Conservation (phyloP, 2,797 vertebrate genomes). For the Picus viridis region DNA sequence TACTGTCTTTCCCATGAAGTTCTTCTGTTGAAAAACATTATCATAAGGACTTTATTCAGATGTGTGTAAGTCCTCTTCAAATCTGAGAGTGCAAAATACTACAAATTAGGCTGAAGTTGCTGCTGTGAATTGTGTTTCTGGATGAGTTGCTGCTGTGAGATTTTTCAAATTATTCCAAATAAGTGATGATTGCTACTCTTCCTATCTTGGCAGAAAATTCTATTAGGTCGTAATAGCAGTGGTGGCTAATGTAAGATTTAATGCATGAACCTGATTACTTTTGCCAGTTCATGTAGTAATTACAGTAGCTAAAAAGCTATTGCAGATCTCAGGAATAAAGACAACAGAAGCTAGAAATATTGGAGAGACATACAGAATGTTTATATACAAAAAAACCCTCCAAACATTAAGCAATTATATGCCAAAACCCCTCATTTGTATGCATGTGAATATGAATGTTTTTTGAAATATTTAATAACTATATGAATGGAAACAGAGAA, state of each 20-base stretch:
- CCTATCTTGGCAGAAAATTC: not conserved
- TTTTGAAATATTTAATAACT: not conserved
- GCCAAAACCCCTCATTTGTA: not conserved
- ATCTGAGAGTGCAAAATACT: not conserved
- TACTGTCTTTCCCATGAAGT: not conserved
- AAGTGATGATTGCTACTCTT: not conserved
- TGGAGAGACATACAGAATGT: not conserved
- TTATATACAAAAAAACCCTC: not conserved
- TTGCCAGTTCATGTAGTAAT: not conserved
- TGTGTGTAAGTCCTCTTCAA: not conserved
- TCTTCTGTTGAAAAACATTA: not conserved
- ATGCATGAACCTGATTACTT: not conserved
- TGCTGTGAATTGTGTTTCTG: not conserved
- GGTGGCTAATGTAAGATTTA: not conserved
- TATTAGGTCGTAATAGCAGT: not conserved
- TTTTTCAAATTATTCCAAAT: not conserved
- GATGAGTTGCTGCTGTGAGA: not conserved
- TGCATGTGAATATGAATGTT: not conserved
- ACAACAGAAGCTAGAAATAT: not conserved
- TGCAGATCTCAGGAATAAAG: not conserved
- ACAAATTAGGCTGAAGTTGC: not conserved
- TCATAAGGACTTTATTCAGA: not conserved
- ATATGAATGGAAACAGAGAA: not conserved
- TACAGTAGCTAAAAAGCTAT: not conserved
- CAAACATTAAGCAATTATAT: not conserved